Conservation (phyloP, 2,888 invertebrate genomes). For the Heliothis peltigera region DNA sequence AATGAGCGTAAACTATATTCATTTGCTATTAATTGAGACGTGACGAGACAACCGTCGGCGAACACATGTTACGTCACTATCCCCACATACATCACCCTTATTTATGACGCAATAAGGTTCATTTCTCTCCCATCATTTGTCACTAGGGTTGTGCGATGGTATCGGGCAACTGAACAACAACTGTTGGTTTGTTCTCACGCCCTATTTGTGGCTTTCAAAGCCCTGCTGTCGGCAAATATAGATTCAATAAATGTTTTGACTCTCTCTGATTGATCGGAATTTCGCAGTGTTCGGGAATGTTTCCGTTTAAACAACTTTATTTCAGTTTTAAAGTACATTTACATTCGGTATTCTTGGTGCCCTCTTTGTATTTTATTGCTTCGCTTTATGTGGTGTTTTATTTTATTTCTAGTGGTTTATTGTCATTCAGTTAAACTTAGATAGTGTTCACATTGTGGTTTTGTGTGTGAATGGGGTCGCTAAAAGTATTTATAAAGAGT, state of each 20-base stretch:
- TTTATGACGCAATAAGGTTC: conserved; percentile 59
- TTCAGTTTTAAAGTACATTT: conserved; percentile 21
- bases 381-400: conserved; percentile 22
- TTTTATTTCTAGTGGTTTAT: conserved; percentile 14
- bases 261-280: conserved; percentile 59
- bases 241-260: conserved; percentile 70
- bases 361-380: conserved; percentile 22
- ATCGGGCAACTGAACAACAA: conserved; percentile 70
- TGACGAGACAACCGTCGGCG: conserved; percentile 69
- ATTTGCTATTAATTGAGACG: conserved; percentile 80
- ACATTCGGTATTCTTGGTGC: conserved; percentile 5
- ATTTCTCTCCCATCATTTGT: conserved; percentile 52
- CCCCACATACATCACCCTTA: conserved; percentile 57
- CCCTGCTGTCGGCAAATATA: conserved; percentile 69
- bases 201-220: conserved; percentile 78
- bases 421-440: background rate
- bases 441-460: conserved; percentile 5
- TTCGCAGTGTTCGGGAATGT: conserved; percentile 20
- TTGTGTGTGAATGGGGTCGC: background rate
- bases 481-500: background rate
- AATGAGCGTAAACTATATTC: conserved; percentile 69
- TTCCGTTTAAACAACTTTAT: conserved; percentile 22
- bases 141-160: conserved; percentile 64
- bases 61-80: conserved; percentile 40
- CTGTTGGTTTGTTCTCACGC: conserved; percentile 78